These are phyloP conservation scores for Pemphigus obesinymphae DNA, from an alignment of 1,140 invertebrate species.

Conservation along the genomic window DNA sequence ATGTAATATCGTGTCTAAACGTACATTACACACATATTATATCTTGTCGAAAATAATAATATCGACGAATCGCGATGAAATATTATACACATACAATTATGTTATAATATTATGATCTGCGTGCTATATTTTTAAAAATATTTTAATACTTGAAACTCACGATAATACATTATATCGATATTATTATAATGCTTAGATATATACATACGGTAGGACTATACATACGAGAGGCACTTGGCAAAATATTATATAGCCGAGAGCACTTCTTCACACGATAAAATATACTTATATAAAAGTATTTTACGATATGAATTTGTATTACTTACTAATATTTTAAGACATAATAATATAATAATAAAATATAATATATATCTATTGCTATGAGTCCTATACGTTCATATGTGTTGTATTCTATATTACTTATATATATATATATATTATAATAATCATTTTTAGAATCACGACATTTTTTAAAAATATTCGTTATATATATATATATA, in stretches of 20 bases:
- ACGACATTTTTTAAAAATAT: neutral
- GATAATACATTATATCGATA: too few species aligned
- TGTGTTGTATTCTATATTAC: too few species aligned
- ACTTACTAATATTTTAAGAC: neutral
- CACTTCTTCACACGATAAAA: neutral
- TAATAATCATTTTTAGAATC: neutral
- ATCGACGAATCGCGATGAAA: too few species aligned
- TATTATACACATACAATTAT: too few species aligned
- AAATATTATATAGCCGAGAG: neutral
- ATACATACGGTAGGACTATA: neutral
- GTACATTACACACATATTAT: too few species aligned
- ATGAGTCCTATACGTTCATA: neutral
- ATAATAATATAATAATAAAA: neutral
- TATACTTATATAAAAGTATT: too few species aligned
- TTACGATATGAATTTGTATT: neutral
- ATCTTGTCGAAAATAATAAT: too few species aligned
- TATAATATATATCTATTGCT: neutral
- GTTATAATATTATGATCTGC: too few species aligned
- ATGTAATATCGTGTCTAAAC: neutral
- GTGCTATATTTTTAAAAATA: constrained; percentile 7
- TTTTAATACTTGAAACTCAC: neutral
- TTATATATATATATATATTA: neutral
- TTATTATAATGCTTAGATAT: neutral
- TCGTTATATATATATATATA: too few species aligned
- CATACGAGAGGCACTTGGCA: neutral